These are phyloP conservation scores for Keiferia lycopersicella DNA, from an alignment of 2,888 invertebrate species.

Conservation along the genomic window DNA sequence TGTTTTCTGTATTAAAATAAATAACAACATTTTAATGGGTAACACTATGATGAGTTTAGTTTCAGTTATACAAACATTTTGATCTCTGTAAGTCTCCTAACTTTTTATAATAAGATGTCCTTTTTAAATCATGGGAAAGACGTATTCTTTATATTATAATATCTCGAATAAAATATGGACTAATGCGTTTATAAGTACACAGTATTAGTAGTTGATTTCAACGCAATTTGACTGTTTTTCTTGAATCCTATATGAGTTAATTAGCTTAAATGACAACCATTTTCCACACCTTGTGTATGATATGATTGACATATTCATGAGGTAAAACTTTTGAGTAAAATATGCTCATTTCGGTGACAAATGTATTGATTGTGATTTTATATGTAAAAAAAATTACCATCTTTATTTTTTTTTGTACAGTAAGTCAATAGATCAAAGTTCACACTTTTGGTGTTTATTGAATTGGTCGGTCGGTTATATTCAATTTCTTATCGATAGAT, in stretches of 20 bases:
- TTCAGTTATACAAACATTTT: not conserved
- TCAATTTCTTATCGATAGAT: no score
- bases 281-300: not conserved
- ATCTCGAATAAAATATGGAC: conserved; percentile 32
- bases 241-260: not conserved
- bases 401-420: no score
- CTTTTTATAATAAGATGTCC: not conserved
- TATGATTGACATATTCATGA: not conserved
- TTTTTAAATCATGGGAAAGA: not conserved
- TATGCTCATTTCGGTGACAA: no score
- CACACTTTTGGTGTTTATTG: no score
- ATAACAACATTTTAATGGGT: no score
- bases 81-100: not conserved
- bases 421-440: no score
- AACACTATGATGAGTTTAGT: no score
- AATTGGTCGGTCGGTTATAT: no score
- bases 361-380: no score
- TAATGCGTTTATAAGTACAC: conserved; percentile 51
- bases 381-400: no score
- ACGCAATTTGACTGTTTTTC: not conserved
- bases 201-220: conserved; percentile 42
- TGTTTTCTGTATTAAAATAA: no score
- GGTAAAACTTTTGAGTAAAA: not conserved
- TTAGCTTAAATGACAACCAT: not conserved
- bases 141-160: not conserved